Base-by-base conservation (phyloP, 2,888 invertebrate species). In the Coelinius sp. region DNA sequence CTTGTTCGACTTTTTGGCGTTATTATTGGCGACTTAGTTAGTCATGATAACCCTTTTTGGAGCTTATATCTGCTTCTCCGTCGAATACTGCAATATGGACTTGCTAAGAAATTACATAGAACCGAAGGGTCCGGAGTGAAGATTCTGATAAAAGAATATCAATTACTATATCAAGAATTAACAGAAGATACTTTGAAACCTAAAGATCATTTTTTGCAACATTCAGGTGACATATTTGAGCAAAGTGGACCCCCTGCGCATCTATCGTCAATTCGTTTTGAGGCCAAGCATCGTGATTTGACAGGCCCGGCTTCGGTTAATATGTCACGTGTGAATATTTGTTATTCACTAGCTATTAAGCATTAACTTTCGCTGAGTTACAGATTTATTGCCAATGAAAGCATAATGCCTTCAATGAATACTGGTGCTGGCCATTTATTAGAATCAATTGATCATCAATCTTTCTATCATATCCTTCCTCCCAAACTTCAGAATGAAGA, bases 1-100 rank as follows among this genome's bases (percentile, higher is more conserved):
- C 75, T 78, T 53, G 35, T 71, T n/a, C 52, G 70, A 70, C 63
- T 74, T 71, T 71, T 77, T 31, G 69, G 76, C 0, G 27, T 74
- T 20, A 70, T 79, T 41, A 68, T 78, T 25, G 75, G 78, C 44
- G 74, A 78, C 38, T 65, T 76, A 12, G 69, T 80, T 2, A 72
- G 75, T 8, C 25, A 24, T 64, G 38, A 49, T 41, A 24, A 74
- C 52, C 22, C n/a, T 7, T 49, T 38, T 27, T 65, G 69, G 73
- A 17, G 59, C 0, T 63, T 72, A 4, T 72, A 72, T 46, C 41
- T 10, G 2, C 41, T 41, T 12, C 12, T 41, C 6, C 41, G 41
- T 10, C 8, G 12, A 5, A 41, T 41, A 41, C 2, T 41, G 41
- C 8, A 41, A 41, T 41, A 41, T n/a, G 12, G 8, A 41, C 41